Conservation (phyloP, 2,797 vertebrate genomes). For the Rhyacichthys aspro region DNA sequence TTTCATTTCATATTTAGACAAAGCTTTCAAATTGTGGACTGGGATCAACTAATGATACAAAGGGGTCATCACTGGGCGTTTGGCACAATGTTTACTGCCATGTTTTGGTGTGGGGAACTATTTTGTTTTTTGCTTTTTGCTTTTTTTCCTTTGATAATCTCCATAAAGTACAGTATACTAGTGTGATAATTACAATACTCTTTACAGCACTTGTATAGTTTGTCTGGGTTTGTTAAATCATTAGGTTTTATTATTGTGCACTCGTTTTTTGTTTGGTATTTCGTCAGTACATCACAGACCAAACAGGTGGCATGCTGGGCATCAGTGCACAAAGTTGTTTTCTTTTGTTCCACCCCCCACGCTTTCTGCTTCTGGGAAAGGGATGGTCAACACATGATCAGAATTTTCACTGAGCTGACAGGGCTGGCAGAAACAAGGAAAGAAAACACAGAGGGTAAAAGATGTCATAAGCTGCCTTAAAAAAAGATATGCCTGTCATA, state of each 20-base stretch:
- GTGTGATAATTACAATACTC: no score
- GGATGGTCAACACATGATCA: slow-evolving; percentile 28
- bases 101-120: no score
- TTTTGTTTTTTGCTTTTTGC: no score
- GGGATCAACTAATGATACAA: no score
- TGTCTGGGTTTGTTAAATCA: background rate
- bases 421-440: slow-evolving; percentile 32
- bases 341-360: background rate
- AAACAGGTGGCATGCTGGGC: slow-evolving; percentile 6
- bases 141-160: no score
- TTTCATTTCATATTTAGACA: no score
- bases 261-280: slow-evolving; percentile 4
- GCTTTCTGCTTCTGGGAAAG: slow-evolving; percentile 8
- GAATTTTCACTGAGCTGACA: slow-evolving; percentile 44
- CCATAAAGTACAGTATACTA: no score
- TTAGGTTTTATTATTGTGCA: background rate
- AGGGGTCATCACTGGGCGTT: no score
- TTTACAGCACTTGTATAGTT: background rate
- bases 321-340: background rate
- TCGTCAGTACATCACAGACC: background rate
- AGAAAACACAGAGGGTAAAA: slow-evolving; percentile 35
- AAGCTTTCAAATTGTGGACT: no score
- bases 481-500: slow-evolving; percentile 37
- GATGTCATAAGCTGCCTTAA: slow-evolving; percentile 44
- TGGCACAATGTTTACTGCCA: no score